Base-by-base conservation (phyloP, 1,140 invertebrate species). In the Ladona fulva region DNA sequence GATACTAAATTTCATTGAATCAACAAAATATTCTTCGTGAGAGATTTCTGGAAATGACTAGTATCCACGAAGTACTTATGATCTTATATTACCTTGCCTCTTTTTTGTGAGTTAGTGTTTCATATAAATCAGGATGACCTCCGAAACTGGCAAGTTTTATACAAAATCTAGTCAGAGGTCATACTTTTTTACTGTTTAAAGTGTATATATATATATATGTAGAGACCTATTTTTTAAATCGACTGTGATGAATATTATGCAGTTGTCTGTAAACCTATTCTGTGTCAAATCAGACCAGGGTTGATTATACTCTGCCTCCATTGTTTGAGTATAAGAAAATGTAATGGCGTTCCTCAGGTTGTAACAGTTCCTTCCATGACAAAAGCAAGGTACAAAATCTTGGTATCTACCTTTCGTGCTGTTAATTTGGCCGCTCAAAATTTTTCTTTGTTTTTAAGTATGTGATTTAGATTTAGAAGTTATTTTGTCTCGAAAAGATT, bases 181-280 rank as follows among this genome's bases (percentile, higher is more conserved):
- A 66, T 66, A 66, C 52, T 66, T 66, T 66, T 66, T 66, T 66
- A 66, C 52, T 66, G 52, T 66, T 66, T 66, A 66, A 66, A 66
- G 52, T 66, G 52, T 66, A 66, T 66, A 66, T 66, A 66, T 66
- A 66, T 66, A 66, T 66, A 66, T 66, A 66, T 66, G 52, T 66
- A 66, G 52, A 66, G 52, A 66, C 52, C 52, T 66, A 66, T 66
- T 66, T 66, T 66, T 66, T 66, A 66, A 66, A 66, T 66, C 52
- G 52, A 66, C 52, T 66, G 52, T 66, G 52, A 66, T 66, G 52
- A 66, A 5, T 66, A 66, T 66, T 66, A 66, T 66, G 14, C 52
- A 22, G 52, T 66, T 66, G 52, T 66, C 52, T 66, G 52, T 66
- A 66, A 66, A 66, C 52, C n/a, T 66, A 66, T 66, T 16, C 16